These are phyloP conservation scores for Apis mellifera DNA, from an alignment of 1,140 invertebrate species.

Conservation along the genomic window DNA sequence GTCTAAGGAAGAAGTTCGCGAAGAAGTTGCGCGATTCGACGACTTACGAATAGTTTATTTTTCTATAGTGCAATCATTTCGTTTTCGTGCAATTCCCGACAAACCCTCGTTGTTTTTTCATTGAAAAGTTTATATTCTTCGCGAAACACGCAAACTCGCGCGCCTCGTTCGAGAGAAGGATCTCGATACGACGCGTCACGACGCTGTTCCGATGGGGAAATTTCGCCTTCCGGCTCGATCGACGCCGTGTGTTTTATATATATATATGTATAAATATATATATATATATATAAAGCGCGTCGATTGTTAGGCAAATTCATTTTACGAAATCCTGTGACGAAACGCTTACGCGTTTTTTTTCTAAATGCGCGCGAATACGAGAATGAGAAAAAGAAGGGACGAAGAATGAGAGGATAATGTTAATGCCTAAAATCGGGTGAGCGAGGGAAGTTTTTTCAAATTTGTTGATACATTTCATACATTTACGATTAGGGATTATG, in stretches of 20 bases:
- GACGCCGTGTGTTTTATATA: slow-evolving; percentile 37
- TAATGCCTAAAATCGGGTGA: slow-evolving; percentile 61
- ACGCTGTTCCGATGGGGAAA: background rate
- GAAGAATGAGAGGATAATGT: slow-evolving; percentile 25
- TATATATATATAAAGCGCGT: slow-evolving; percentile 45
- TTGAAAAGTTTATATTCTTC: slow-evolving; percentile 44
- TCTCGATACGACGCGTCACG: background rate
- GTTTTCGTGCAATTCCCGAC: slow-evolving; percentile 41
- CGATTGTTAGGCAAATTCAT: slow-evolving; percentile 51
- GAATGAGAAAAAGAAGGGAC: slow-evolving; percentile 1
- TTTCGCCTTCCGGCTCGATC: background rate
- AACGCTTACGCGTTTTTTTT: slow-evolving; percentile 9
- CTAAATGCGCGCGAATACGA: background rate
- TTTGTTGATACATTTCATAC: slow-evolving; percentile 77
- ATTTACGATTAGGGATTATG: slow-evolving; percentile 75
- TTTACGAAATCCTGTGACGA: slow-evolving; percentile 42
- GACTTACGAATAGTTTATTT: slow-evolving; percentile 47
- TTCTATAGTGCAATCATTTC: slow-evolving; percentile 53
- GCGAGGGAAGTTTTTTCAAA: slow-evolving; percentile 66
- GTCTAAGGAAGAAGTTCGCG: background rate
- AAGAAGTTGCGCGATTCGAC: background rate
- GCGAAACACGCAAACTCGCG: slow-evolving; percentile 19
- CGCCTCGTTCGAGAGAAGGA: background rate
- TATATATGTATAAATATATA: slow-evolving; percentile 28
- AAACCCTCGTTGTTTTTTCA: slow-evolving; percentile 32